Conservation (phyloP, 1,140 invertebrate species). For the Catajapyx aquilonaris region DNA sequence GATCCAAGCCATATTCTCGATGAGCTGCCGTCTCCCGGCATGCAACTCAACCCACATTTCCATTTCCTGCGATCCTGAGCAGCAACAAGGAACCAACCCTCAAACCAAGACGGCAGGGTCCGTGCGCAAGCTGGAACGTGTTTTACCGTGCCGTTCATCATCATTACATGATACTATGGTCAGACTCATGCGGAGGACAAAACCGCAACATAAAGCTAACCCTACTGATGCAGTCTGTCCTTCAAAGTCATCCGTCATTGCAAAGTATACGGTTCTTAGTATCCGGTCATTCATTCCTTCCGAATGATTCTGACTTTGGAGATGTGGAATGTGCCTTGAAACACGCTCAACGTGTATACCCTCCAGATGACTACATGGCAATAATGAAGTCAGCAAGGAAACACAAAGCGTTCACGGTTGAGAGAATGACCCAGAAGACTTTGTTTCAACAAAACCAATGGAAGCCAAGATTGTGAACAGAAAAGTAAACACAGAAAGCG, state of each 20-base stretch:
- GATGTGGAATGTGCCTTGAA: conserved; percentile 11
- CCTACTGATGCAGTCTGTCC: not conserved
- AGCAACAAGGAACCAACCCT: too few species aligned
- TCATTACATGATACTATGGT: too few species aligned
- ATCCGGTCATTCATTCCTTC: not conserved
- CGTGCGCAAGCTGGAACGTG: too few species aligned
- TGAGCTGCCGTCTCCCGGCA: too few species aligned
- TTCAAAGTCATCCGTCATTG: not conserved
- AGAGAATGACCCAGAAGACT: conserved; percentile 6
- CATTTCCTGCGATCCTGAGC: too few species aligned
- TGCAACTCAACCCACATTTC: too few species aligned
- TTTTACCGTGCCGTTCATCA: too few species aligned
- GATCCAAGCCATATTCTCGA: too few species aligned
- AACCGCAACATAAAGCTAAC: not conserved
- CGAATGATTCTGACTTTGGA: not conserved
- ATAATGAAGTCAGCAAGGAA: conserved; percentile 13
- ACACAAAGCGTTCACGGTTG: conserved; percentile 11
- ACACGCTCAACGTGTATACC: conserved; percentile 15
- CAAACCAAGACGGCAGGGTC: too few species aligned
- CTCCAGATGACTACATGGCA: conserved; percentile 15
- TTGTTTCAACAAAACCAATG: not conserved
- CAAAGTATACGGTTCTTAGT: not conserved
- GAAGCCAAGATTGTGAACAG: not conserved
- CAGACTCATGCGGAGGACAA: conserved; percentile 1
- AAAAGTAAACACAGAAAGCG: not conserved